Base-by-base conservation (phyloP, 2,888 invertebrate species). In the Artemia sinica region DNA sequence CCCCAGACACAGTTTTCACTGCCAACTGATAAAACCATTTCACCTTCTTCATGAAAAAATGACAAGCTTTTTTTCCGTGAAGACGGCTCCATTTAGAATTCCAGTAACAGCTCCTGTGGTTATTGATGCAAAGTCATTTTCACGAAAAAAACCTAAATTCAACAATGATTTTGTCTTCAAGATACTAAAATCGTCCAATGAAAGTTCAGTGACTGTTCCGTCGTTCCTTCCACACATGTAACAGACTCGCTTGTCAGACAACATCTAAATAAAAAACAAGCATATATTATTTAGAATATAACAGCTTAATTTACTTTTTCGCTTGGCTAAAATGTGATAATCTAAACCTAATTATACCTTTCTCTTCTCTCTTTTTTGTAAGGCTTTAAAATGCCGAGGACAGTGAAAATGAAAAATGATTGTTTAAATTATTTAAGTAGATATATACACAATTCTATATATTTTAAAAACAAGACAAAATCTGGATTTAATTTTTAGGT, bases 241-340 rank as follows among this genome's bases (percentile, higher is more conserved):
- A 84, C 85, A 76, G 83, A 84, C 8, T 84, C 82, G 1, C 82
- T 82, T 50, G 84, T 80, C 68, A 85, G 73, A 9, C 84, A 76
- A 76, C 89, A 89, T 72, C 84, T 84, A 78, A 68, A 81, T 75
- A 67, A 41, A 69, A 10, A 41, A 41, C 0, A 41, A 41, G 41
- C 41, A 41, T 41, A 41, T 41, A 41, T 41, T 6, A 41, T 41
- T 41, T 41, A 41, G 41, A 2, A 41, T 41, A 41, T 41, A 41
- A 41, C 41, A 41, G 41, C 41, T 2, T 2, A 41, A 41, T 2
- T 41, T 41, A 5, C 41, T 41, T 41, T 18, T 41, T 41, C 41
- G 6, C 6, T 41, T 41, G 6, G 41, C n/a, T n/a, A 41, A 41
- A 41, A 41, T 4, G 6, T 41, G 41, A 6, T 41, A 41, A 41